Percentiles rank a stretch among this genome's conserved stretches.
Evolutionary conservation across 2,797 vertebrate species (phyloP).

Genomic region (Spinus pinus): DNA sequence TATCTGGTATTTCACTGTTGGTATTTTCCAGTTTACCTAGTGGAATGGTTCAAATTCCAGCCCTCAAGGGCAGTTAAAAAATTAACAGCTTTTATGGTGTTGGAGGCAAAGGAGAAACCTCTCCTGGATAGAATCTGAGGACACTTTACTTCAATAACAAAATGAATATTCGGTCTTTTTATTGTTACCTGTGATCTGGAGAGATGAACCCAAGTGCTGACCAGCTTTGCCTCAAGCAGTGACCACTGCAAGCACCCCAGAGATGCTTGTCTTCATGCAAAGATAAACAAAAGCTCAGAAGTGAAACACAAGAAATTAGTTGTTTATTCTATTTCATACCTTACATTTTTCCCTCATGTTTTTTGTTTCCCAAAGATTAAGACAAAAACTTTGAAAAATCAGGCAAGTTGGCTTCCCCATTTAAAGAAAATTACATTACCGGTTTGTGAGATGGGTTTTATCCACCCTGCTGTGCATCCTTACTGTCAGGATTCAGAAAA

Average conservation of each 20-base stretch:
- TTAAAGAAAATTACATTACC: background rate
- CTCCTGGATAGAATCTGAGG: accelerated
- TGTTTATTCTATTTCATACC: background rate
- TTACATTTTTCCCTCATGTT: background rate
- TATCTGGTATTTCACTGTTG: background rate
- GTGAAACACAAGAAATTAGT: background rate
- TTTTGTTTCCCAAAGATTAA: background rate
- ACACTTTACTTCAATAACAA: background rate
- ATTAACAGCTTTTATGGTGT: background rate
- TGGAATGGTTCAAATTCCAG: background rate
- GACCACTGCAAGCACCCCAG: background rate
- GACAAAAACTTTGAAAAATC: background rate
- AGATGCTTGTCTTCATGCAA: background rate
- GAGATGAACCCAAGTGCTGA: accelerated
- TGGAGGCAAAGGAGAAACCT: background rate
- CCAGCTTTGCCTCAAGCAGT: background rate
- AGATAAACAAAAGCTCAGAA: background rate
- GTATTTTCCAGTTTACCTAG: background rate
- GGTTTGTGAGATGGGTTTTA: background rate
- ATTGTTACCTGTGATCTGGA: background rate
- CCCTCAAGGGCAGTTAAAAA: background rate
- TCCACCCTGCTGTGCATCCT: background rate
- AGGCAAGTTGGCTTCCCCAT: background rate
- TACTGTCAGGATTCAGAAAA: background rate
- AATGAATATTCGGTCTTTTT: background rate